These are phyloP conservation scores for Peribatodes rhomboidaria DNA, from an alignment of 2,888 invertebrate genomes.

Conservation along the genomic window DNA sequence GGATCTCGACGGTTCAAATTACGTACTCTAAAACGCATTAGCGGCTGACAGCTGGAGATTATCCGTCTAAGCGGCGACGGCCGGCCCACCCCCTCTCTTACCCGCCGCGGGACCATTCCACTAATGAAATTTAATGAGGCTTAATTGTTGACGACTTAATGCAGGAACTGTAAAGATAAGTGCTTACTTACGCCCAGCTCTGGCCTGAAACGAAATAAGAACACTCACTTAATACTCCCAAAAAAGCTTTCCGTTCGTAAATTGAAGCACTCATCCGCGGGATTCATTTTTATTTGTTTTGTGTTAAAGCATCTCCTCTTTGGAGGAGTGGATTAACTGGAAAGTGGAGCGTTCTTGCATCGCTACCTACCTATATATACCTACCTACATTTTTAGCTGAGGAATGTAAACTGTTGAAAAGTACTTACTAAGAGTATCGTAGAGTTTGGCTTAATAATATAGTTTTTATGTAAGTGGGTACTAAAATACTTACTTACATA, in stretches of 20 bases:
- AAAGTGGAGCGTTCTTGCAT: slow-evolving; percentile 33
- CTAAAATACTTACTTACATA: background rate
- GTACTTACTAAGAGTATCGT: background rate
- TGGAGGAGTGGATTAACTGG: slow-evolving; percentile 37
- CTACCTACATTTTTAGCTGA: slow-evolving; percentile 8
- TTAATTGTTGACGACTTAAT: slow-evolving; percentile 86
- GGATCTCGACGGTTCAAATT: slow-evolving; percentile 86
- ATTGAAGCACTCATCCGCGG: slow-evolving; percentile 45
- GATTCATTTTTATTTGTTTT: slow-evolving; percentile 41
- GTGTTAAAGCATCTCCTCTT: slow-evolving; percentile 39
- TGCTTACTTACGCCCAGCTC: slow-evolving; percentile 68
- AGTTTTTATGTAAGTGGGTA: background rate
- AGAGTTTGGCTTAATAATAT: background rate
- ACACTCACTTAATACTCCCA: slow-evolving; percentile 49
- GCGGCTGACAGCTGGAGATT: slow-evolving; percentile 86
- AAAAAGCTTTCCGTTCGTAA: slow-evolving; percentile 54
- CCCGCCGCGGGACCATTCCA: slow-evolving; percentile 72
- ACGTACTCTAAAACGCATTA: slow-evolving; percentile 87
- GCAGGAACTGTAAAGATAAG: slow-evolving; percentile 80
- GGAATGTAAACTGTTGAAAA: slow-evolving; percentile 9
- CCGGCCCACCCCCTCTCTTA: slow-evolving; percentile 61
- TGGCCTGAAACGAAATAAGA: slow-evolving; percentile 72
- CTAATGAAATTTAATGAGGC: slow-evolving; percentile 86
- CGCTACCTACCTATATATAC: slow-evolving; percentile 2
- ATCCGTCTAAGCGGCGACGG: slow-evolving; percentile 83